A percentile compares a stretch with the other conserved stretches of the same genome.
These are phyloP conservation scores for Macaria liturata DNA, from an alignment of 2,888 invertebrate genomes.

Conservation along the genomic window DNA sequence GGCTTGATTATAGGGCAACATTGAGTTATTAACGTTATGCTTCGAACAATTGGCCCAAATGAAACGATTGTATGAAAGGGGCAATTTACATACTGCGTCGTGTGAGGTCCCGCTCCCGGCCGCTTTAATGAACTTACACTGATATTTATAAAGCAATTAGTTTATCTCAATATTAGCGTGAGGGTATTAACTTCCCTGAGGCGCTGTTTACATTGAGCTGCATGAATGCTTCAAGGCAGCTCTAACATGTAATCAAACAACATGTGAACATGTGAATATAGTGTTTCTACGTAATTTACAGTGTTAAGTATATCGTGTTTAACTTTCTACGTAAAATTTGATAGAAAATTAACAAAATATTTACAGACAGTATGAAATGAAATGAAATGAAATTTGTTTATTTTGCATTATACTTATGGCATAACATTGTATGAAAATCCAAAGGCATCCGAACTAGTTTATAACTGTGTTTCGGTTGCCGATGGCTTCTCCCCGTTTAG, in stretches of 20 bases:
- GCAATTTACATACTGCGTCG: constrained; percentile 34
- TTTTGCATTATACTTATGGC: too few relatives aligned
- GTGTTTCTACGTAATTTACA: too few relatives aligned
- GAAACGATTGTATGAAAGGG: constrained; percentile 32
- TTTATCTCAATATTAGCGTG: constrained; percentile 66
- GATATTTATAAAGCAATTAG: constrained; percentile 68
- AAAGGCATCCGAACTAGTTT: too few relatives aligned
- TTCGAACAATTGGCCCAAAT: constrained; percentile 32
- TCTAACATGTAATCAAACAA: not conserved
- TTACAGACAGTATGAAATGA: too few relatives aligned
- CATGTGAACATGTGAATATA: not conserved
- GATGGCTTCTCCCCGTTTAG: too few relatives aligned
- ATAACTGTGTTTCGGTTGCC: too few relatives aligned
- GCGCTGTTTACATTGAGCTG: constrained; percentile 35
- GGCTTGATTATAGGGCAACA: constrained; percentile 33
- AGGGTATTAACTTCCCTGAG: constrained; percentile 52
- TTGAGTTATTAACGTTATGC: constrained; percentile 34
- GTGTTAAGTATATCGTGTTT: too few relatives aligned
- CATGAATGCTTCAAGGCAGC: constrained; percentile 7
- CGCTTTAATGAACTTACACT: constrained; percentile 57
- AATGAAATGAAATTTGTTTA: too few relatives aligned
- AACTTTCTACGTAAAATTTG: too few relatives aligned
- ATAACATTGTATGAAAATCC: too few relatives aligned
- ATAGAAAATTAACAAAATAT: too few relatives aligned
- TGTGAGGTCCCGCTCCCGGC: constrained; percentile 45